Percentiles rank a stretch among this genome's conserved stretches.
Conservation (phyloP, 2,888 invertebrate species). For the Schizaphis graminum region DNA sequence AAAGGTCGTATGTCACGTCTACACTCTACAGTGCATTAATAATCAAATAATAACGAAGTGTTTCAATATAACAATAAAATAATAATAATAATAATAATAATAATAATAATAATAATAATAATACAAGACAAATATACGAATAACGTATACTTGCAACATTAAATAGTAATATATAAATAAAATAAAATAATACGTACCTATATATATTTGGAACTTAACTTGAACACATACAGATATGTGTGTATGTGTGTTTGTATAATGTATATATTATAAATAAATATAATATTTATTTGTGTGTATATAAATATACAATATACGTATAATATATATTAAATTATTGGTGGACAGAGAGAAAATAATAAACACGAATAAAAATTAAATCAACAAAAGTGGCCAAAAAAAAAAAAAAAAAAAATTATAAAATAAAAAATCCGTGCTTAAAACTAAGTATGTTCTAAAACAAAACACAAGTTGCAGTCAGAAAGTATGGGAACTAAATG, state of each 20-base stretch:
- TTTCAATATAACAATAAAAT: constrained; percentile 25
- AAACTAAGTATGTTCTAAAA: constrained; percentile 72
- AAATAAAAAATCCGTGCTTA: constrained; percentile 70
- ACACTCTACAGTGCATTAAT: constrained; percentile 52
- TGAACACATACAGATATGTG: background rate
- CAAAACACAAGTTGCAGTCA: constrained; percentile 77
- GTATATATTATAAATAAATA: constrained; percentile 8
- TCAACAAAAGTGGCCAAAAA: constrained; percentile 54
- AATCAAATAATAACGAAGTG: constrained; percentile 28
- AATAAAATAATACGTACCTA: background rate
- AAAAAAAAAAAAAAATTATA: constrained; percentile 59
- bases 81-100: constrained; percentile 38
- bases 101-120: constrained; percentile 42
- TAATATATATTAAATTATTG: constrained; percentile 16
- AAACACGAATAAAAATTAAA: constrained; percentile 34
- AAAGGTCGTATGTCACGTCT: constrained; percentile 4
- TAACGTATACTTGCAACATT: background rate
- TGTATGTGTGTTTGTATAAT: background rate
- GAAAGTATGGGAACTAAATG: constrained; percentile 78
- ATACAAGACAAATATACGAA: background rate
- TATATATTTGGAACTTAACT: background rate
- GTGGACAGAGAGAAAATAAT: background rate
- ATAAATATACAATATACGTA: background rate
- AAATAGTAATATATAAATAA: background rate
- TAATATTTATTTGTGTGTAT: background rate